phyloP scores from a whole-genome alignment of 2,888 invertebrate species.

The Busseola fusca region DNA sequence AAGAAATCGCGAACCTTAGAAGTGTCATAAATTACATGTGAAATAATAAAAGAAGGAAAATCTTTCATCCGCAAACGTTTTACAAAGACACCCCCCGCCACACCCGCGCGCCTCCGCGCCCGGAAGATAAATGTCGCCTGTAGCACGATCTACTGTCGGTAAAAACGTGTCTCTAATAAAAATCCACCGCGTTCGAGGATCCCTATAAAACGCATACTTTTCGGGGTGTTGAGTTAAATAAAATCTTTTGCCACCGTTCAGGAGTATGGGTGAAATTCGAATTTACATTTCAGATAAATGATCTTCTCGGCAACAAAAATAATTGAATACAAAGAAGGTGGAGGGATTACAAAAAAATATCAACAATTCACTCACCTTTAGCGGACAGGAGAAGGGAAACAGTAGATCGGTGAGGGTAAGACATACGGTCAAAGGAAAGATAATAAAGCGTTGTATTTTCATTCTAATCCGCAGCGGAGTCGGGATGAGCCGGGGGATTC shows the following conservation, averaged over 20 bases:
- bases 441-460: slow-evolving; percentile 87
- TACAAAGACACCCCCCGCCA: slow-evolving; percentile 79
- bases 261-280: slow-evolving; percentile 51
- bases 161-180: slow-evolving; percentile 80
- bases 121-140: slow-evolving; percentile 82
- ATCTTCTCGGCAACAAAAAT: slow-evolving; percentile 62
- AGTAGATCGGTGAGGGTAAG: slow-evolving; percentile 79
- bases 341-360: slow-evolving; percentile 69
- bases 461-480: slow-evolving; percentile 83
- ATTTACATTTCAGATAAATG: slow-evolving; percentile 61
- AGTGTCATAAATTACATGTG: slow-evolving; percentile 85
- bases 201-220: slow-evolving; percentile 65
- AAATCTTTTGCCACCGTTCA: slow-evolving; percentile 55
- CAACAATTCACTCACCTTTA: slow-evolving; percentile 76
- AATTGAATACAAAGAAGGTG: slow-evolving; percentile 70
- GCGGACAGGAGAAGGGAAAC: slow-evolving; percentile 70
- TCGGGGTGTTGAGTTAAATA: slow-evolving; percentile 59
- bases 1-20: slow-evolving; percentile 72
- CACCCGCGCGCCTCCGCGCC: slow-evolving; percentile 51
- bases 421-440: slow-evolving; percentile 86
- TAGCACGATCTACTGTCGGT: slow-evolving; percentile 80
- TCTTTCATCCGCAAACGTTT: slow-evolving; percentile 84
- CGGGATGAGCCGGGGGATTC: slow-evolving; percentile 76
- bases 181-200: slow-evolving; percentile 68
- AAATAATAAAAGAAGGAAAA: slow-evolving; percentile 85